Percentiles rank a stretch among this genome's conserved stretches.
Evolutionary conservation across 2,113 vertebrate species (phyloP).

Genomic region (Zosterops borbonicus): DNA sequence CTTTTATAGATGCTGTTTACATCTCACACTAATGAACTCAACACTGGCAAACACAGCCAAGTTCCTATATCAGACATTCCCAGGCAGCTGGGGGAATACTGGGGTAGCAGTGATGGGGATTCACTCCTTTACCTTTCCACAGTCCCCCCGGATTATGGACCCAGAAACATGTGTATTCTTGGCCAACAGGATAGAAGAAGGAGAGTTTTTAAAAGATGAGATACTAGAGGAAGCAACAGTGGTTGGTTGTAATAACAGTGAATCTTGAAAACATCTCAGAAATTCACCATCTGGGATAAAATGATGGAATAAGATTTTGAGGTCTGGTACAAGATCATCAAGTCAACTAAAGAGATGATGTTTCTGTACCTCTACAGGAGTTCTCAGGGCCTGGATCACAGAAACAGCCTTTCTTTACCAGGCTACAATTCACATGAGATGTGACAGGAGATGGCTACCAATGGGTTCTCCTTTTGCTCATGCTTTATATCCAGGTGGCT

Average conservation of each 20-base stretch:
- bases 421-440: not conserved
- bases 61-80: accelerated
- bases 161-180: not conserved
- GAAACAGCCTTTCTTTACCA: not conserved
- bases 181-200: not conserved
- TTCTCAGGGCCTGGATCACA: not conserved
- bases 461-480: not conserved
- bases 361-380: not conserved
- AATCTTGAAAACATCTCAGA: not conserved
- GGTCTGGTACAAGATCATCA: not conserved
- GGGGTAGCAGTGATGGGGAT: not conserved
- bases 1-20: not conserved
- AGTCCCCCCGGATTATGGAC: not conserved
- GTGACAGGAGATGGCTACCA: not conserved
- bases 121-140: accelerated
- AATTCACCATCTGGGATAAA: not conserved
- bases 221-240: not conserved
- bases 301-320: not conserved
- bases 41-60: not conserved
- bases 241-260: not conserved
- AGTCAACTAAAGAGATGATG: not conserved
- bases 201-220: not conserved
- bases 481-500: not conserved
- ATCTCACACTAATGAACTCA: not conserved
- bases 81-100: not conserved